Evolutionary conservation across 2,888 invertebrate genomes (phyloP).

Genomic region (Nomada ferruginata): DNA sequence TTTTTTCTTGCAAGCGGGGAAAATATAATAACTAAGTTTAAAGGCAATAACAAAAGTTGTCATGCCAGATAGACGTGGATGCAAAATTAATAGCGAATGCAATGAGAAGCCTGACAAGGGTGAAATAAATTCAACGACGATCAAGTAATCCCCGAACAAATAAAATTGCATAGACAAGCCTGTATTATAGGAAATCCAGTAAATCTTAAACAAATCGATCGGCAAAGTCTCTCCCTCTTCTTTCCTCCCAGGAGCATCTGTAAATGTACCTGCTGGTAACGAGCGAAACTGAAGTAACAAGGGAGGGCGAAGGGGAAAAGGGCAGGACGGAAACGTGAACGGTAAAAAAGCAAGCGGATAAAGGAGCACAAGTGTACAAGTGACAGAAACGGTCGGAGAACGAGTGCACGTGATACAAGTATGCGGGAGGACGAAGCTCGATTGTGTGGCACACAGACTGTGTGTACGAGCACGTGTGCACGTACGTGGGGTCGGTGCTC

Average conservation of each 20-base stretch:
- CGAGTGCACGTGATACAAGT: conserved; percentile 19
- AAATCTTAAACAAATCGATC: conserved; percentile 7
- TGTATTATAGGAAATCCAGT: background rate
- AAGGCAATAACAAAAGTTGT: too few relatives aligned
- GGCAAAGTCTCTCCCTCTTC: background rate
- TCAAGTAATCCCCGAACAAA: background rate
- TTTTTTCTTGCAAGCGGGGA: too few relatives aligned
- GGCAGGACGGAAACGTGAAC: conserved; percentile 13
- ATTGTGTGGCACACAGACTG: conserved; percentile 3
- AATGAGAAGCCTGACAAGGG: too few relatives aligned
- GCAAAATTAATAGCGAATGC: too few relatives aligned
- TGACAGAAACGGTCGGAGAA: conserved; percentile 22
- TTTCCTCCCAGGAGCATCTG: background rate
- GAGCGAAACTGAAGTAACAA: conserved; percentile 22
- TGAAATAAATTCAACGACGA: background rate
- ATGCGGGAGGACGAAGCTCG: conserved; percentile 28
- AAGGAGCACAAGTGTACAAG: conserved; percentile 38
- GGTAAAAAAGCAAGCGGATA: conserved; percentile 46
- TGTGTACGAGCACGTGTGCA: background rate
- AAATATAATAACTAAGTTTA: too few relatives aligned
- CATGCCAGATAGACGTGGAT: too few relatives aligned
- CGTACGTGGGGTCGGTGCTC: conserved; percentile 64
- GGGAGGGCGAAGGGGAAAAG: background rate
- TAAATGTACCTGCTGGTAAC: conserved; percentile 2
- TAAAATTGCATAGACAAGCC: background rate